These are phyloP conservation scores for Pollenia labialis DNA, from an alignment of 2,888 invertebrate species.

Conservation along the genomic window DNA sequence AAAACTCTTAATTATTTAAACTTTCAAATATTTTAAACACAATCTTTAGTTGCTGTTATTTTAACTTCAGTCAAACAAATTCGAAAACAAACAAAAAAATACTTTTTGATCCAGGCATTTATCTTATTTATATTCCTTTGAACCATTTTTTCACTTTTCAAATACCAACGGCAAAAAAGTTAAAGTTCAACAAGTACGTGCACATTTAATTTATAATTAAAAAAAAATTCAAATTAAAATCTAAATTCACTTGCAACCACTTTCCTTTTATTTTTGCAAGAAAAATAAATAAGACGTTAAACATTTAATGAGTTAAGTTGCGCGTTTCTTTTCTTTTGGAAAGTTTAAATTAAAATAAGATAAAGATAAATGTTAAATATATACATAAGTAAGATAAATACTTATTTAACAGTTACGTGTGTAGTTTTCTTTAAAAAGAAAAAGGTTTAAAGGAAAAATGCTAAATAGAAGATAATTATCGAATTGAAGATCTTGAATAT, in stretches of 20 bases:
- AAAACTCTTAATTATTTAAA: too few relatives aligned
- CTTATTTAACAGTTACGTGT: too few relatives aligned
- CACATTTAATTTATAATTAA: constrained; percentile 52
- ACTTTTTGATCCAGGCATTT: constrained; percentile 14
- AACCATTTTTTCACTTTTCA: neutral
- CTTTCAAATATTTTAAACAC: too few relatives aligned
- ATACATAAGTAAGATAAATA: too few relatives aligned
- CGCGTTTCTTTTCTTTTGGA: neutral
- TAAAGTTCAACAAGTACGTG: constrained; percentile 46
- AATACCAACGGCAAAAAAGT: neutral
- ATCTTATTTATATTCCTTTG: constrained; percentile 11
- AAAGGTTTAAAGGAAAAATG: too few relatives aligned
- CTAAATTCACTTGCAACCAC: neutral
- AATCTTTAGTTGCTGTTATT: constrained; percentile 24
- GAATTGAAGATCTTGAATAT: neutral
- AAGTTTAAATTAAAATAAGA: constrained; percentile 12
- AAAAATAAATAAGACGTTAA: constrained; percentile 5
- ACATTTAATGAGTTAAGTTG: constrained; percentile 52
- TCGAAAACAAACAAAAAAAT: neutral
- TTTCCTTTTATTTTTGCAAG: neutral
- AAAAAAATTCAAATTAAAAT: constrained; percentile 10
- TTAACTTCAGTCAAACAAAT: neutral
- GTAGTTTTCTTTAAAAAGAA: too few relatives aligned
- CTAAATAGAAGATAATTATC: neutral
- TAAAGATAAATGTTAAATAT: neutral